Base-by-base conservation (phyloP, 2,797 vertebrate genomes). In the Kryptopterus vitreolus region DNA sequence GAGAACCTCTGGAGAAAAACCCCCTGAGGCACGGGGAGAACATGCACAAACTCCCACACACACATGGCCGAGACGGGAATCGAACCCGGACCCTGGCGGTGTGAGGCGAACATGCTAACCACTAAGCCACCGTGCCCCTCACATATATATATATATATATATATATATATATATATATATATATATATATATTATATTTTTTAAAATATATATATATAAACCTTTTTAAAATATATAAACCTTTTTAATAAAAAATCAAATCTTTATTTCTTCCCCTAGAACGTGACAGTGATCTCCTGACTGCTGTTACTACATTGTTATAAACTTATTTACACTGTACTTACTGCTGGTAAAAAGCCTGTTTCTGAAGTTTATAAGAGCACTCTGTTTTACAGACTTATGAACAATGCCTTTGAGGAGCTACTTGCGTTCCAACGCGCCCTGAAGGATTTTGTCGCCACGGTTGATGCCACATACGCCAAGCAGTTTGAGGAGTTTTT, bases 401-500 rank as follows among this genome's bases (percentile, higher is more conserved):
- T 99, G 92, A 97, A 46, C 91, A 95, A 93, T 0, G 95, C 96
- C 2, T 99, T 99, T 0, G 94, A 94, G 83, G 98, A 98, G 88
- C 91, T 99, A 76, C 84, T 96, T 0, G 96, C 97, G 0, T 99
- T 99, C 91, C 98, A 99, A 90, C 90, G 91, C 0, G 97, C 98
- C 1, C 88, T 99, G 86, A 98, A 97, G 88, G 98, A 99, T 59
- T 92, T 99, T 0, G 96, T 99, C 0, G 94, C 96, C 46, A 95
- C 96, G 0, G 94, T 99, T 0, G 98, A 99, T 0, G 95, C 91
- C 80, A 99, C 97, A 12, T 99, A 99, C 0, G 95, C 97, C 86
- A 99, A 99, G 87, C 98, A 99, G 87, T 94, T 95, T 0, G 97
- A 99, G 86, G 97, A 98, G 86, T 99, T 99, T 92, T 97, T 97